Evolutionary conservation across 2,888 invertebrate species (phyloP).

Genomic region (Tromatobia lineatoria): DNA sequence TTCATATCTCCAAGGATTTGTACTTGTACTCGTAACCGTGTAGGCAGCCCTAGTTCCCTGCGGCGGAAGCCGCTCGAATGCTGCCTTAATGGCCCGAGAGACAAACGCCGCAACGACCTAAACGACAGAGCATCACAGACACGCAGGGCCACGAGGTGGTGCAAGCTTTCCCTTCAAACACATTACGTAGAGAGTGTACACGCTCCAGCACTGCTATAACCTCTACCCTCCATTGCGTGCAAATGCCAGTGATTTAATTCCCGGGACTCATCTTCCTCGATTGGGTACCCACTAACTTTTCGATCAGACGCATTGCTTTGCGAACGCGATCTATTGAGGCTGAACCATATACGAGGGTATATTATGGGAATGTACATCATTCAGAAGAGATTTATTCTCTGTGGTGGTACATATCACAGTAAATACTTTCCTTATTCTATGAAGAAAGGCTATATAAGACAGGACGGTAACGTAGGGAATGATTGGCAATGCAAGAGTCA

Average conservation of each 20-base stretch:
- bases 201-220: constrained; percentile 26
- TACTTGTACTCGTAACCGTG: not conserved
- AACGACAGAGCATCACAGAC: constrained; percentile 47
- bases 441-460: not conserved
- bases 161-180: constrained; percentile 24
- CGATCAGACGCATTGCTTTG: constrained; percentile 77
- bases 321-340: constrained; percentile 20
- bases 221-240: constrained; percentile 60
- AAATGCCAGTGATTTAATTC: constrained; percentile 79
- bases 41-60: constrained; percentile 55
- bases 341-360: constrained; percentile 9
- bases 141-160: constrained; percentile 52
- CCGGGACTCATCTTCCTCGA: constrained; percentile 80
- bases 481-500: not conserved
- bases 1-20: not conserved
- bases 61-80: constrained; percentile 72
- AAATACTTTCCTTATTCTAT: not conserved
- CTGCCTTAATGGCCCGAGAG: constrained; percentile 79
- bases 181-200: constrained; percentile 2
- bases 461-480: not conserved
- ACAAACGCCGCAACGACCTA: constrained; percentile 78
- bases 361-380: constrained; percentile 17
- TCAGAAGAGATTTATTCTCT: not conserved
- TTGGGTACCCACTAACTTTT: constrained; percentile 82
- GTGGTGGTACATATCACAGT: not conserved